Conservation (phyloP, 2,797 vertebrate species). For the Clarias platycephalus region DNA sequence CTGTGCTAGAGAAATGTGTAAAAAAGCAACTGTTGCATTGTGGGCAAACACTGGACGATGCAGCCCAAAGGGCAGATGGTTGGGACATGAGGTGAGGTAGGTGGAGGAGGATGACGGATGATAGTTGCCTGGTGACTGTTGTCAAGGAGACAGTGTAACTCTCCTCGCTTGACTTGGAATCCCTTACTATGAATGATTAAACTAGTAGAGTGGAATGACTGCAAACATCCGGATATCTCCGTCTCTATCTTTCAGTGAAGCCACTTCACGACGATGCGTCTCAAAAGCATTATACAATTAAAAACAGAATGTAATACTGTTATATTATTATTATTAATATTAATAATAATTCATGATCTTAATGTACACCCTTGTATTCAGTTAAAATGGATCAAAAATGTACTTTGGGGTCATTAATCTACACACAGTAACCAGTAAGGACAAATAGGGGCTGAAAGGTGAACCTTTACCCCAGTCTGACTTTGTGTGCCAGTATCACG, state of each 20-base stretch:
- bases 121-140: conserved; percentile 81
- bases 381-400: neutral
- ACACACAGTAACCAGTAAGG: neutral
- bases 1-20: conserved; percentile 34
- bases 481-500: neutral
- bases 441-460: neutral
- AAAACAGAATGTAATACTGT: neutral
- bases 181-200: conserved; percentile 60
- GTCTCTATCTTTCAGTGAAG: neutral
- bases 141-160: conserved; percentile 78
- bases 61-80: conserved; percentile 63
- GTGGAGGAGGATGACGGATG: conserved; percentile 72
- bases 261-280: neutral
- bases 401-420: neutral
- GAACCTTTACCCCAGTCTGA: neutral
- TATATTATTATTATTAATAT: no score
- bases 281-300: neutral
- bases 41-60: conserved; percentile 60
- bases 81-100: conserved; percentile 59
- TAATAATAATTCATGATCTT: neutral
- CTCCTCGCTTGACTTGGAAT: conserved; percentile 67
- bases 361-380: neutral
- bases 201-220: conserved; percentile 36
- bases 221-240: neutral
- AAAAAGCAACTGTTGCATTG: conserved; percentile 50